Base-by-base conservation (phyloP, 2,888 invertebrate genomes). In the Caenorhabditis uteleia region DNA sequence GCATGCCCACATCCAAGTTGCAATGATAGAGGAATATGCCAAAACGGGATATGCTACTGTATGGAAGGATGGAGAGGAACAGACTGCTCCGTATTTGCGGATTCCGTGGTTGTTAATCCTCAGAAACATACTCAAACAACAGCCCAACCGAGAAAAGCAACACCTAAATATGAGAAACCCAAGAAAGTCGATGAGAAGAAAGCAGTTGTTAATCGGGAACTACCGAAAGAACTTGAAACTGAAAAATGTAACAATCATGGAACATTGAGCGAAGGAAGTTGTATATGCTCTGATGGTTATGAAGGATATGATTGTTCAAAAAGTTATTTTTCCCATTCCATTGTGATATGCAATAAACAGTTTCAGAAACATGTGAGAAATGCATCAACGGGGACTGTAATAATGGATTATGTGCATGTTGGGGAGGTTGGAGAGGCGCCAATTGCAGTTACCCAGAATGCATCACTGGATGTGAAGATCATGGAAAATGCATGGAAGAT, bases 361-460 rank as follows among this genome's bases (percentile, higher is more conserved):
- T 20, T 38, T 20, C 23, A 40, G 40, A 43, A 43, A 40, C 3
- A 12, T 43, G 74, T 44, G 26, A 49, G 5, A 55, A 45, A 16
- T 71, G 75, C 54, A 21, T 53, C 18, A 66, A 77, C 33, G 75
- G 74, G 20, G 61, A 61, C 14, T 77, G 75, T 49, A 51, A 29
- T 21, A 33, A 61, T 3, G 76, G 97, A 36, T 91, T 91, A 85
- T 98, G 97, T 84, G 91, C 92, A 82, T 98, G 98, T 85, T 93
- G 95, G 85, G 91, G 92, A 3, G 95, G 95, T 44, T 98, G 95
- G 95, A 97, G 95, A 85, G 97, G 97, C 75, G 91, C 91, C 82
- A 95, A 97, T 85, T 98, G 98, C 85, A 91, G 92, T 38, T 86
- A 49, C 23, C 44, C 48, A 18, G 49, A 68, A 21, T 81, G 81